These are phyloP conservation scores for Otocyon megalotis DNA, from an alignment of 2,113 vertebrate species.

Conservation along the genomic window DNA sequence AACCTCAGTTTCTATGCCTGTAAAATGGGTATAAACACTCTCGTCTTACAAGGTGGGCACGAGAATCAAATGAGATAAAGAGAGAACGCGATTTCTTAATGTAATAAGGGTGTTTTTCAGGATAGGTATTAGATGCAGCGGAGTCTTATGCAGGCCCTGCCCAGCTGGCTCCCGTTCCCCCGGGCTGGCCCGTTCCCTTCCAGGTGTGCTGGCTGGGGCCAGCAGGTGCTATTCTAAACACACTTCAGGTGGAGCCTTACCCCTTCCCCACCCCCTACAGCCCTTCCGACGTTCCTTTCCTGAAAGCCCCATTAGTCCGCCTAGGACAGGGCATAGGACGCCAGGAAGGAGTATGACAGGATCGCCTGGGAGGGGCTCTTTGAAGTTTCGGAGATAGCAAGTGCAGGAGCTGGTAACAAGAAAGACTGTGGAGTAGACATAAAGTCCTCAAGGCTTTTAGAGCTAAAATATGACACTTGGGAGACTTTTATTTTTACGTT, in stretches of 20 bases:
- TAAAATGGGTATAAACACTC: not conserved
- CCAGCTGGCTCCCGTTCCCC: not conserved
- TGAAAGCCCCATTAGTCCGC: not conserved
- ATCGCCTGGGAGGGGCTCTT: not conserved
- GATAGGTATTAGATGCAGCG: not conserved
- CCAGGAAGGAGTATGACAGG: no score
- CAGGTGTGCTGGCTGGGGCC: not conserved
- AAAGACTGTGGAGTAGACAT: no score
- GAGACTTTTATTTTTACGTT: not conserved
- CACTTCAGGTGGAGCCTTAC: not conserved
- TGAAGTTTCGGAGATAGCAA: not conserved
- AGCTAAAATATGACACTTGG: not conserved
- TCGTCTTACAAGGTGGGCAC: not conserved
- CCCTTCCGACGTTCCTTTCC: not conserved
- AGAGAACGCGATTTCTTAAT: not conserved
- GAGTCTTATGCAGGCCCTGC: no score
- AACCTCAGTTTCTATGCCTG: not conserved
- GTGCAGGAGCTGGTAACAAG: not conserved
- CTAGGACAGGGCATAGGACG: not conserved
- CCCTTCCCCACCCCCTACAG: not conserved
- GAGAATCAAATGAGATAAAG: not conserved
- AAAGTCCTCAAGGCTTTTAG: not conserved
- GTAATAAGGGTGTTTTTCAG: not conserved
- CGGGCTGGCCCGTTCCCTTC: not conserved
- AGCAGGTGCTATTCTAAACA: not conserved